phyloP scores from a whole-genome alignment of 2,797 vertebrate genomes.

The Rhabdomys pumilio region DNA sequence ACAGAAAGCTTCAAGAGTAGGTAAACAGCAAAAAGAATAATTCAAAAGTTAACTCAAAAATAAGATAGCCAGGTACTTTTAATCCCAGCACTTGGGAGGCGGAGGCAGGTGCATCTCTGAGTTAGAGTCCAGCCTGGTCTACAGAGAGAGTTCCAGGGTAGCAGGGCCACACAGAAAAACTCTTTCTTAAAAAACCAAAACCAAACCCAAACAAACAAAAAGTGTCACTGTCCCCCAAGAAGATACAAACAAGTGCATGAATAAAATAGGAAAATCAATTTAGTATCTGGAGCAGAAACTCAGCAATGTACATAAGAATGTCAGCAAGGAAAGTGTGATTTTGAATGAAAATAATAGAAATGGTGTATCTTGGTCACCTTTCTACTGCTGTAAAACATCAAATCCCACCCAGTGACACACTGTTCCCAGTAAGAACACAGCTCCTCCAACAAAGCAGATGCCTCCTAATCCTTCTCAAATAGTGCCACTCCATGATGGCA shows the following conservation, averaged over 20 bases:
- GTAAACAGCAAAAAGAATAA: not conserved
- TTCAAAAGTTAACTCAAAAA: not conserved
- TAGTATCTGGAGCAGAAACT: not conserved
- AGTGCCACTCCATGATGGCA: not conserved
- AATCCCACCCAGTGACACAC: not conserved
- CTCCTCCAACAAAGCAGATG: not conserved
- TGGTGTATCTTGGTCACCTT: not conserved
- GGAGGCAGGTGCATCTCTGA: not conserved
- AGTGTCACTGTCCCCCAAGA: not conserved
- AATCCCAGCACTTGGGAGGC: not conserved
- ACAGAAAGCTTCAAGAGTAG: not conserved
- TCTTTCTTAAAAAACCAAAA: not conserved
- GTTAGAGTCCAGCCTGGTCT: not conserved
- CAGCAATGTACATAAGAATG: not conserved
- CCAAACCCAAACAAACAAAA: not conserved
- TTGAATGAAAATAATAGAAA: not conserved
- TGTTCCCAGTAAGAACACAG: not conserved
- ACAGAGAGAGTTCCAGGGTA: not conserved
- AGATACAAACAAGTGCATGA: not conserved
- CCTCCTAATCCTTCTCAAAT: not conserved
- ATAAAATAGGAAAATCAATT: not conserved
- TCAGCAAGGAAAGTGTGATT: not conserved
- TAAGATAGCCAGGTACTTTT: not conserved
- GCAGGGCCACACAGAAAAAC: not conserved
- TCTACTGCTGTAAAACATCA: not conserved